Evolutionary conservation across 2,888 invertebrate genomes (phyloP), one percentile per base, ranked within the genome.

Genomic region (Drosophila pseudotalamancana): DNA sequence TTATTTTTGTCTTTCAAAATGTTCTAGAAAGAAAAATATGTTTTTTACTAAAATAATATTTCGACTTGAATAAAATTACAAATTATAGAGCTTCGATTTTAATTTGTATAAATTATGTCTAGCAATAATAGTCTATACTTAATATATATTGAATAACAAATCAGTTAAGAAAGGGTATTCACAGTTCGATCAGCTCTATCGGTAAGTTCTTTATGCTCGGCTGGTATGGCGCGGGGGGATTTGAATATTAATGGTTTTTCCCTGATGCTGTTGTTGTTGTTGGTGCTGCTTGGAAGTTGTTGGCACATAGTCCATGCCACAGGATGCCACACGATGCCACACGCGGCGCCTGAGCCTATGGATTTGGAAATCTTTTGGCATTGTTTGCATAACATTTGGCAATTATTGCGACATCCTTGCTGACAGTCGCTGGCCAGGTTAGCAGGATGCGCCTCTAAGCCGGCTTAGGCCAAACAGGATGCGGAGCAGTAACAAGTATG

Each of bases 301-400:
- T 25, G 25, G 25, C 59, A 67, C 42, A n/a, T n/a, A n/a, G n/a
- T n/a, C n/a, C n/a, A n/a, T n/a, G n/a, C n/a, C n/a, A n/a, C n/a
- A n/a, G n/a, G n/a, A n/a, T 65, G 63, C 34, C 53, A 53, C 50
- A 48, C 37, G 19, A 37, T 84, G 74, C 84, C 87, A 86, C 84
- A 84, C 88, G 84, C 88, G 72, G 84, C 57, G 87, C 42, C 55
- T 69, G 63, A 67, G 61, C 74, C 60, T 60, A 51, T 49, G 82
- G 85, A 85, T 87, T 82, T 74, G 48, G 14, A 32, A 60, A 61
- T 69, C 82, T 63, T 63, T 66, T 53, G 74, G 70, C 63, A 74
- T 88, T 87, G 86, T 87, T 88, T 87, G 85, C 87, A 87, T 88
- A 88, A 88, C 80, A 88, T 85, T 85, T 80, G 86, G 74, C 87